Conservation (phyloP, 2,113 vertebrate species). For the Acanthisitta chloris region DNA sequence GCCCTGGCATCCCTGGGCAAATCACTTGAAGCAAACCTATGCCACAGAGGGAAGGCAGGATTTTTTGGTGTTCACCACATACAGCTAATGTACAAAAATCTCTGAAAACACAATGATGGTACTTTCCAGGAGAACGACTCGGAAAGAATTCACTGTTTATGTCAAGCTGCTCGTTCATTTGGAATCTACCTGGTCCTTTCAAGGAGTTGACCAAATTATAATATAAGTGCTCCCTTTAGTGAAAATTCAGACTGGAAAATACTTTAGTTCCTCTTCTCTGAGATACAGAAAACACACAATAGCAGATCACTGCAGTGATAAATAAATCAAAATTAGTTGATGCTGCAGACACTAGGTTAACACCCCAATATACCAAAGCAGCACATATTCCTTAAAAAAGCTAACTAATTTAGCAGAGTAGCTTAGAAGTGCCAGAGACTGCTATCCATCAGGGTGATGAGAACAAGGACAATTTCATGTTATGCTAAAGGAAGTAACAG, state of each 20-base stretch:
- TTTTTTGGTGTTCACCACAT: neutral
- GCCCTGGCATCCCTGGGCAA: neutral
- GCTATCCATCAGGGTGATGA: neutral
- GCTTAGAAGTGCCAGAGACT: neutral
- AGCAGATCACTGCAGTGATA: neutral
- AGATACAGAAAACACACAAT: neutral
- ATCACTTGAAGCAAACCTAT: neutral
- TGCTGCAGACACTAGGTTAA: neutral
- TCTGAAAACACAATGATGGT: neutral
- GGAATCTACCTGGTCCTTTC: conserved; percentile 2
- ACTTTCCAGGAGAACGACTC: conserved; percentile 28
- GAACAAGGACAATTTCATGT: neutral
- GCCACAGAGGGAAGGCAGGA: neutral
- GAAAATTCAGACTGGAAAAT: neutral
- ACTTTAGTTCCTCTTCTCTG: neutral
- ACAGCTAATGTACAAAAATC: neutral
- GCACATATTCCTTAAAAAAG: neutral
- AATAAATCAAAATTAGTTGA: neutral
- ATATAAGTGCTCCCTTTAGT: neutral
- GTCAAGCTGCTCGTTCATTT: neutral
- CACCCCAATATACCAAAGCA: neutral
- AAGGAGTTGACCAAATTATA: neutral
- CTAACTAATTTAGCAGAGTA: neutral
- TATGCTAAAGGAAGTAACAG: neutral
- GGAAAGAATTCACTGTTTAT: neutral